A percentile compares a stretch with the other conserved stretches of the same genome.
Conservation (phyloP, 2,888 invertebrate genomes). For the Busseola fusca region DNA sequence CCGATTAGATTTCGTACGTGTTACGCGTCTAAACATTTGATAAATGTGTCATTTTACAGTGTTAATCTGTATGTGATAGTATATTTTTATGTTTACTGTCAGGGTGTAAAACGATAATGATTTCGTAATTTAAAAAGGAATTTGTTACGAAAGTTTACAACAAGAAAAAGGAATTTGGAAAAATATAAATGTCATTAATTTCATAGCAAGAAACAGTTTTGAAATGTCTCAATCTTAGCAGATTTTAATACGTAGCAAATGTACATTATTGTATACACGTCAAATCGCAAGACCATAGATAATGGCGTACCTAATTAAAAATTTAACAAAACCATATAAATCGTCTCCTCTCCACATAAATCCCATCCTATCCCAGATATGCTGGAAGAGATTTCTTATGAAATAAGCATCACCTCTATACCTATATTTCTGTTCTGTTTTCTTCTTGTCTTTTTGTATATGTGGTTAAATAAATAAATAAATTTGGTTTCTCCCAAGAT, state of each 20-base stretch:
- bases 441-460: no score
- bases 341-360: no score
- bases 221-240: neutral
- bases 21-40: slow-evolving; percentile 81
- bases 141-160: slow-evolving; percentile 6
- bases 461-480: no score
- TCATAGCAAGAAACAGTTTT: neutral
- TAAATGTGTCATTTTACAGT: slow-evolving; percentile 81
- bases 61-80: slow-evolving; percentile 75
- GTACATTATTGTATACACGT: neutral
- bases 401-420: no score
- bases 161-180: neutral
- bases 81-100: slow-evolving; percentile 72
- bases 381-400: no score
- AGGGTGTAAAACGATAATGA: slow-evolving; percentile 68
- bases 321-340: no score
- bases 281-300: neutral
- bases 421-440: no score
- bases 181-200: neutral
- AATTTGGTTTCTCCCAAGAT: slow-evolving; percentile 15
- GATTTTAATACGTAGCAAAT: no score
- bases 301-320: no score
- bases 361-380: no score
- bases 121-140: slow-evolving; percentile 67
- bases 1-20: slow-evolving; percentile 81